These are phyloP conservation scores for Melieria crassipennis DNA, from an alignment of 2,888 invertebrate genomes.

Conservation along the genomic window DNA sequence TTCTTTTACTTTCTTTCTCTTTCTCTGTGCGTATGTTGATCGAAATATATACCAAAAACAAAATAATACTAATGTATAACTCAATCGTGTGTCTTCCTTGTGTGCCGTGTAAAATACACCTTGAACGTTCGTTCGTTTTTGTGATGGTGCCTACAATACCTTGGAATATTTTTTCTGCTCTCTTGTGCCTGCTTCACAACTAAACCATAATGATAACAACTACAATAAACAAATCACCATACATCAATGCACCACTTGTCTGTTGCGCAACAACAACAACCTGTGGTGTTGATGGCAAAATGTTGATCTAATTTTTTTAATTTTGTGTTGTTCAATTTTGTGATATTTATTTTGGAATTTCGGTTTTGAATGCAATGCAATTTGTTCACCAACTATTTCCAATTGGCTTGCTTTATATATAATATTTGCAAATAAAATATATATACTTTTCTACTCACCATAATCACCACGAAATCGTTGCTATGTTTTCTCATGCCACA, in stretches of 20 bases:
- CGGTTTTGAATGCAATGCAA: background rate
- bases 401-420: constrained; percentile 44
- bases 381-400: constrained; percentile 44
- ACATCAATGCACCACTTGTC: no score
- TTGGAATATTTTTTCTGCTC: constrained; percentile 28
- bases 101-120: constrained; percentile 43
- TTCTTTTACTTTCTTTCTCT: constrained; percentile 40
- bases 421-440: no score
- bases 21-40: constrained; percentile 38
- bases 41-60: no score
- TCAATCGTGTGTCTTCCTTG: constrained; percentile 40
- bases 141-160: constrained; percentile 39
- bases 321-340: constrained; percentile 1
- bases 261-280: no score
- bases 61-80: constrained; percentile 33
- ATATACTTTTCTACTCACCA: constrained; percentile 14
- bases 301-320: background rate
- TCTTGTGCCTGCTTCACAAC: background rate
- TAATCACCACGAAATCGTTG: constrained; percentile 3
- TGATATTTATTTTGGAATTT: background rate
- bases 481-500: background rate
- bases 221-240: no score
- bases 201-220: no score
- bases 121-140: constrained; percentile 28
- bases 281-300: no score